Base-by-base conservation (phyloP, 2,113 vertebrate genomes). In the Gorsachius goisagi region DNA sequence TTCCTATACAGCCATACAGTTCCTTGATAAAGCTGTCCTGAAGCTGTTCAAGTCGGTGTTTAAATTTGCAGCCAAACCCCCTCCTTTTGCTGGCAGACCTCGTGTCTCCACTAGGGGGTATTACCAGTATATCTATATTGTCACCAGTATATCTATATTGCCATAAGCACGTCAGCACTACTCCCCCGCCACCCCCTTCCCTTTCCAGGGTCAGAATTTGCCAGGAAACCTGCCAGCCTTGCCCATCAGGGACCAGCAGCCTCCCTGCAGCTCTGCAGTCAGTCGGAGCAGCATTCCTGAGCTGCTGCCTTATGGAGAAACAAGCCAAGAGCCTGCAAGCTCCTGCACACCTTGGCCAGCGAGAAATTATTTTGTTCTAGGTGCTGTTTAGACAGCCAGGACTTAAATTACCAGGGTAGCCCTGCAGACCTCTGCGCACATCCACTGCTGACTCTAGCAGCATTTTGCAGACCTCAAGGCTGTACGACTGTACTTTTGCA, bases 61-160 rank as follows among this genome's bases (percentile, higher is more conserved):
- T 27, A 27, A 49, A 68, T 41, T 7, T 82, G 60, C 62, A 32
- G 74, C 73, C 53, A 63, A 73, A 2, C 2, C 13, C 12, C 30
- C 14, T 60, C 24, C 18, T 63, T 21, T 56, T 0, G 5, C 77
- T 58, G 80, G 74, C 81, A 87, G 77, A 49, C 84, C 81, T 82
- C 39, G 1, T 60, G 80, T 89, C 89, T 96, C 96, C 96, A 96
- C 96, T 95, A 96, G 94, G 77, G 91, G 96, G 96, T 97, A 96
- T 94, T 94, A 91, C 94, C 94, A 60, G 66, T 76, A 82, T 95
- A 53, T 55, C 53, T 82, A 9, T 73, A 23, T n/a, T 15, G 27
- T 44, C 41, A 91, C 94, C 94, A 60, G 66, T 76, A 82, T 95
- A 53, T 55, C 53, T 82, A 9, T 73, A 23, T n/a, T 15, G 27